phyloP scores from a whole-genome alignment of 2,888 invertebrate species.

The Sesia bembeciformis region DNA sequence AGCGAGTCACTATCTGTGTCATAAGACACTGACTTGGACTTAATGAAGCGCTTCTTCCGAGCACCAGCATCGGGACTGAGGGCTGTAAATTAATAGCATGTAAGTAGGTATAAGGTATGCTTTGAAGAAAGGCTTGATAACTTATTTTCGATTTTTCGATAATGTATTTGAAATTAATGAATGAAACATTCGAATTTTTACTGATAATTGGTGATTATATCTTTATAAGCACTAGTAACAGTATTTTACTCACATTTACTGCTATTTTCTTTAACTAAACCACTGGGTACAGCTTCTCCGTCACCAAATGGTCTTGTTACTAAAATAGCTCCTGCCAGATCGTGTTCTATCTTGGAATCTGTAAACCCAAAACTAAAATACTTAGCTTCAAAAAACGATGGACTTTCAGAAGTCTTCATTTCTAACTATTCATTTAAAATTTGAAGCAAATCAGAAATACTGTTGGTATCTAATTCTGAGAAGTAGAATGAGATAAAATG shows the following conservation, averaged over 20 bases:
- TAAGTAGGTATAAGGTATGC: too few species aligned
- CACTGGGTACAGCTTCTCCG: constrained; percentile 14
- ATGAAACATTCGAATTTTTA: too few species aligned
- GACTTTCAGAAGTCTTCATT: too few species aligned
- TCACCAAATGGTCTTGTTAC: constrained; percentile 31
- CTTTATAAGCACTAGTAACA: background rate
- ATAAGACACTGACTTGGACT: constrained; percentile 34
- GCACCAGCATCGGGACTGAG: constrained; percentile 24
- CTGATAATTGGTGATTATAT: too few species aligned
- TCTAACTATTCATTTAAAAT: too few species aligned
- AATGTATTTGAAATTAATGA: too few species aligned
- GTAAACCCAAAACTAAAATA: background rate
- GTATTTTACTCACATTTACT: constrained; percentile 29
- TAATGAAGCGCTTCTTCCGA: constrained; percentile 21
- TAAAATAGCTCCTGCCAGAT: constrained; percentile 36
- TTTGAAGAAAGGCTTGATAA: too few species aligned
- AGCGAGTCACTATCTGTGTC: constrained; percentile 22
- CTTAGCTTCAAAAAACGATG: too few species aligned
- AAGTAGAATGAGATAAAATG: too few species aligned
- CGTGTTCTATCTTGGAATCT: constrained; percentile 28
- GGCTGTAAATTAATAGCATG: constrained; percentile 19
- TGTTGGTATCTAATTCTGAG: too few species aligned
- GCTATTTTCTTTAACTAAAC: constrained; percentile 7
- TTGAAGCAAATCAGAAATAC: too few species aligned
- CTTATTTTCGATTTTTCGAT: too few species aligned